Evolutionary conservation across 2,888 invertebrate species (phyloP).

Genomic region (Brachynemurus nebulosus): DNA sequence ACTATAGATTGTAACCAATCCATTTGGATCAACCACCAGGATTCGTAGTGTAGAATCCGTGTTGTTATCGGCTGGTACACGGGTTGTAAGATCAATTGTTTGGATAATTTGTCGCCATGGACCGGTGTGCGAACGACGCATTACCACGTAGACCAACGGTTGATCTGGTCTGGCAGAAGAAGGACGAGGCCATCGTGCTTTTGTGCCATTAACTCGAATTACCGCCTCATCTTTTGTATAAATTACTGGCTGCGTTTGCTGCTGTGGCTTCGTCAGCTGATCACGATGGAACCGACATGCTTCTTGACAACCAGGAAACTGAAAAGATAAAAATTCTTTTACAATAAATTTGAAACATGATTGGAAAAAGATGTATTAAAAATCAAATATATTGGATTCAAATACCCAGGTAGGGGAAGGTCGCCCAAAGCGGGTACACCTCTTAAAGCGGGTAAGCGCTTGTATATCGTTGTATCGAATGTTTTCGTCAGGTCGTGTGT

Average conservation of each 20-base stretch:
- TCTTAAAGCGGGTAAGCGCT: too few species aligned
- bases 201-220: conserved; percentile 45
- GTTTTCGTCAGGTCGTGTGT: too few species aligned
- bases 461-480: too few species aligned
- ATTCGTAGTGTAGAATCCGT: conserved; percentile 49
- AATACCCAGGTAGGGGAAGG: too few species aligned
- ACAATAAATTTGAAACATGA: too few species aligned
- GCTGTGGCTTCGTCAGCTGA: conserved; percentile 40
- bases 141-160: conserved; percentile 53
- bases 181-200: conserved; percentile 52
- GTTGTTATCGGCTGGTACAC: conserved; percentile 49
- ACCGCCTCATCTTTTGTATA: conserved; percentile 56
- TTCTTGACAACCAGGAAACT: conserved; percentile 59
- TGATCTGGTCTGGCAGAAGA: conserved; percentile 38
- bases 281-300: conserved; percentile 56
- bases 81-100: conserved; percentile 47
- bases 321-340: conserved; percentile 32
- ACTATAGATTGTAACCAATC: conserved; percentile 54
- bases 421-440: too few species aligned
- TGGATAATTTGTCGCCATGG: conserved; percentile 54
- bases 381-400: too few species aligned
- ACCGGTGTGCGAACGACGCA: conserved; percentile 44
- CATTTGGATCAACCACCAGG: conserved; percentile 52
- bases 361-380: too few species aligned
- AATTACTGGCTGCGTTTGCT: conserved; percentile 54